Conservation (phyloP, 2,113 vertebrate species). For the human (Homo sapiens) region GRCh38 chr1:199744501-199745000, state of each 20-base stretch:
- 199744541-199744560: neutral
- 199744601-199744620: neutral
- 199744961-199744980: neutral
- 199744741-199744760: neutral
- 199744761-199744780: neutral
- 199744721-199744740: neutral
- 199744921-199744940: neutral
- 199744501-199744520: neutral
- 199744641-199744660: neutral
- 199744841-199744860: too few relatives aligned
- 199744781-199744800: neutral
- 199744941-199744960: neutral
- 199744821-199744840: accelerated
- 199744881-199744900: neutral
- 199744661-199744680: neutral
- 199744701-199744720: neutral
- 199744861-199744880: accelerated
- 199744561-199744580: neutral
- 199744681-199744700: neutral
- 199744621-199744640: neutral
- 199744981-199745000: neutral
- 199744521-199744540: neutral
- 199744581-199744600: neutral
- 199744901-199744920: accelerated
- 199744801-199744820: neutral